Evolutionary conservation across 2,888 invertebrate species (phyloP).

Genomic region (Aphrophora alni): DNA sequence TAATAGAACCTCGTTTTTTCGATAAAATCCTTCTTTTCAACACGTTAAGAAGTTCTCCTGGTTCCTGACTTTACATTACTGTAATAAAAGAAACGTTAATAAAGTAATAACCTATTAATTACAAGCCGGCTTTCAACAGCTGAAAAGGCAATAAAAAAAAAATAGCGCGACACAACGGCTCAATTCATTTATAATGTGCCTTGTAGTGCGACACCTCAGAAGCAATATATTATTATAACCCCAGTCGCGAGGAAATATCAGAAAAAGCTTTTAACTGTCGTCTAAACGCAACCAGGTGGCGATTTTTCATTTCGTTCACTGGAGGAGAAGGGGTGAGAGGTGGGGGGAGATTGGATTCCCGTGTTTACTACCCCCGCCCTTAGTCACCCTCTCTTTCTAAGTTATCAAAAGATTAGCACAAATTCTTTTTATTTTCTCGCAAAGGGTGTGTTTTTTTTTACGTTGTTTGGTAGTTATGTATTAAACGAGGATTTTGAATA

Average conservation of each 20-base stretch:
- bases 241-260: not conserved
- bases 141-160: no score
- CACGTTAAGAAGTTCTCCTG: no score
- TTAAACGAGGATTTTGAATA: no score
- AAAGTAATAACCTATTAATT: not conserved
- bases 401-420: constrained; percentile 2
- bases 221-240: not conserved
- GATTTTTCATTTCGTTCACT: not conserved
- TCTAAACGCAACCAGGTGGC: not conserved
- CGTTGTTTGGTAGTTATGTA: no score
- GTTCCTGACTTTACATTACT: no score
- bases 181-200: not conserved
- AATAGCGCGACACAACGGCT: no score
- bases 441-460: not conserved
- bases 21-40: no score
- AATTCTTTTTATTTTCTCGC: not conserved
- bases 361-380: not conserved
- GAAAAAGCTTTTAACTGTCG: constrained; percentile 9
- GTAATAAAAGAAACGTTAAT: not conserved
- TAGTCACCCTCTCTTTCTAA: not conserved
- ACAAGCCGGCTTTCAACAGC: not conserved
- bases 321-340: no score
- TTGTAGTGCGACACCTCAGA: not conserved
- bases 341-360: not conserved
- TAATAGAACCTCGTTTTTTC: no score